phyloP scores from a whole-genome alignment of 1,140 invertebrate genomes.

The Dendroctonus ponderosae region DNA sequence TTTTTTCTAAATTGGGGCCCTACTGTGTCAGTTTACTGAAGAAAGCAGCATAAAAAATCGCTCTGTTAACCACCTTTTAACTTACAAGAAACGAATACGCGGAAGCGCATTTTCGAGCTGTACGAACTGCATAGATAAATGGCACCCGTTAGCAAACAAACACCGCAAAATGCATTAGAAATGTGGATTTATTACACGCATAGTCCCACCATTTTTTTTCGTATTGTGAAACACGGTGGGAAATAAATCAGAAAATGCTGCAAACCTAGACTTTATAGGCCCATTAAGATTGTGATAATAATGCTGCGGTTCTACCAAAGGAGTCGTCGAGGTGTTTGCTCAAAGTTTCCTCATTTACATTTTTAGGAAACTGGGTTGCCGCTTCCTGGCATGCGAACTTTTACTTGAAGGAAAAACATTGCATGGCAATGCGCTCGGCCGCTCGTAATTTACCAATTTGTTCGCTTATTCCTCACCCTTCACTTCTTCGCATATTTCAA shows the following conservation, averaged over 20 bases:
- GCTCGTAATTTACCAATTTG: no score
- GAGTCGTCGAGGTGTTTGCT: no score
- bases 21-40: not conserved
- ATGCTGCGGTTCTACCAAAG: no score
- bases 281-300: no score
- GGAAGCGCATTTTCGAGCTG: conserved; percentile 9
- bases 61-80: not conserved
- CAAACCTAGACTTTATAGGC: no score
- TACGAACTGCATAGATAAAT: conserved; percentile 15
- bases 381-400: no score
- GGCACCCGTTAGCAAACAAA: conserved; percentile 8
- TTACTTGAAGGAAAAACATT: no score
- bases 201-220: conserved; percentile 13
- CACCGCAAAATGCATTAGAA: conserved; percentile 10
- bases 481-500: no score
- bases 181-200: conserved; percentile 20
- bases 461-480: no score
- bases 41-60: not conserved
- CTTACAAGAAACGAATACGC: conserved; percentile 1
- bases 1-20: not conserved
- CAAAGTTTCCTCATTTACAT: no score
- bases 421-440: no score
- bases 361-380: no score
- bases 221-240: not conserved
- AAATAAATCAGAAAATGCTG: conserved; percentile 8